Evolutionary conservation across 2,797 vertebrate genomes (phyloP), one percentile per base, ranked within the genome.

Genomic region (Eidolon dupreanum): DNA sequence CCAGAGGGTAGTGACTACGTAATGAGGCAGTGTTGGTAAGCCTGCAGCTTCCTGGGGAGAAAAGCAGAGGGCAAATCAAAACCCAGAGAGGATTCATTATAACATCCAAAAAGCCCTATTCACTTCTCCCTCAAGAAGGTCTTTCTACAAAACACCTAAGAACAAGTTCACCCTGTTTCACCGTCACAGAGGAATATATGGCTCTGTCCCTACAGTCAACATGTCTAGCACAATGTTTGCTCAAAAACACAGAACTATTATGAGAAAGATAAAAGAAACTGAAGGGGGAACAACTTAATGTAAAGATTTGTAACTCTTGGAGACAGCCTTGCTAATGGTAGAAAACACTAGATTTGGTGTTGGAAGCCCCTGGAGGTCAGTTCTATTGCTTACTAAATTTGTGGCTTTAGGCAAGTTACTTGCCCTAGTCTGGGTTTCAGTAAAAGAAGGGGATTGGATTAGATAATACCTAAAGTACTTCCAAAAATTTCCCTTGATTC

Each of bases 41-140:
- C 41, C 49, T 79, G 57, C 68, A 51, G 71, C 46, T 96, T 97
- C 75, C 92, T 55, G 24, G 70, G 93, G 93, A 96, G 63, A 96
- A 97, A 91, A 85, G 53, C 70, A 95, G 83, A 97, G 41, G 65
- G 26, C 53, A 96, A 89, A 96, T 94, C 75, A 95, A 97, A 96
- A 93, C 87, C 79, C 96, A 89, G 88, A 83, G 92, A 96, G 93
- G 41, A 88, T 86, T 97, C 88, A 96, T 93, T 86, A 89, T 51
- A 86, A 92, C 41, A 70, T 78, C 73, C 88, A 93, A 88, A 82
- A 92, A 87, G 31, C 79, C 65, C 53, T 74, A 86, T 70, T 97
- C 70, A 90, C 31, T 91, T 96, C 83, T 96, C 88, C 88, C 91
- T 91, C 59, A 96, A 96, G 89, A 94, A 90, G 61, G 31, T 51